Evolutionary conservation across 2,888 invertebrate species (phyloP).

Genomic region (Catocala fraxini): DNA sequence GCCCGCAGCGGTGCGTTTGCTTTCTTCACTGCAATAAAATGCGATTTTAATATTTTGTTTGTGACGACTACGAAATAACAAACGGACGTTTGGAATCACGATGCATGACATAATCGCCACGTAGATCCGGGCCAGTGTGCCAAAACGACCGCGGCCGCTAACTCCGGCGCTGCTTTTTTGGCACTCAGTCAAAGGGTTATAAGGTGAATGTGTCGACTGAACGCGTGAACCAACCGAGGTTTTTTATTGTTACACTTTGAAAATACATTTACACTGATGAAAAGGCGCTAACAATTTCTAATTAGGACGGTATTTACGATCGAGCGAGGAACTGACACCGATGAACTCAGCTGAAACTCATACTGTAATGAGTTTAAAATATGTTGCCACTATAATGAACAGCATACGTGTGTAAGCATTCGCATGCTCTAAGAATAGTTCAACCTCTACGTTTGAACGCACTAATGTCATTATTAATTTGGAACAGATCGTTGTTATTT

Average conservation of each 20-base stretch:
- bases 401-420: constrained; percentile 9
- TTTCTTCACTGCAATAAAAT: constrained; percentile 69
- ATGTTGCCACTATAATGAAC: constrained; percentile 25
- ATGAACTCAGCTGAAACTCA: constrained; percentile 17
- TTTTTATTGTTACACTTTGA: constrained; percentile 56
- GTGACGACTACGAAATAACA: constrained; percentile 69
- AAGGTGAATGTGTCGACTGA: constrained; percentile 78
- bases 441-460: constrained; percentile 11
- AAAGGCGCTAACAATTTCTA: constrained; percentile 35
- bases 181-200: constrained; percentile 81
- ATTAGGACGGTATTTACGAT: constrained; percentile 37
- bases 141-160: constrained; percentile 71
- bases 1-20: constrained; percentile 45
- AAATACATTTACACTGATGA: constrained; percentile 48
- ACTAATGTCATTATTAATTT: constrained; percentile 7
- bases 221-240: constrained; percentile 55
- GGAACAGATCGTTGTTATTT: not conserved
- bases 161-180: constrained; percentile 75
- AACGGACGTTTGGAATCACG: constrained; percentile 71
- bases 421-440: constrained; percentile 16
- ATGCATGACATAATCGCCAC: constrained; percentile 84
- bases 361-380: constrained; percentile 27
- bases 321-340: constrained; percentile 9
- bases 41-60: constrained; percentile 65
- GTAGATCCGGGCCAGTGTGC: constrained; percentile 83